These are phyloP conservation scores for Pollenia labialis DNA, from an alignment of 2,888 invertebrate species.

Conservation along the genomic window DNA sequence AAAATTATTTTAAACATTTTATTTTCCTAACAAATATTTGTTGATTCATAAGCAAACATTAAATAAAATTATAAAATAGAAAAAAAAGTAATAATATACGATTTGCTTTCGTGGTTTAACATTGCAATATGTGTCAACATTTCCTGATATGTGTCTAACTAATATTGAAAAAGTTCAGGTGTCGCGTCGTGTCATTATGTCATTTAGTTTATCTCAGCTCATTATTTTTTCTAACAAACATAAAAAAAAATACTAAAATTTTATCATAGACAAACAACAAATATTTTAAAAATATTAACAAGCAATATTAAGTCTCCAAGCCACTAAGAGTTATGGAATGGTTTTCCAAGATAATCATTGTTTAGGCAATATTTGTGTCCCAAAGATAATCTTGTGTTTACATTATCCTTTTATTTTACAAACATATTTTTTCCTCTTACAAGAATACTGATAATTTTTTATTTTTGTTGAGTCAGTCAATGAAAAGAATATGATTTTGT, in stretches of 20 bases:
- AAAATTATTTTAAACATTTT: neutral
- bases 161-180: conserved; percentile 30
- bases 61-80: neutral
- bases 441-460: conserved; percentile 17
- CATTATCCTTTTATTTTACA: conserved; percentile 60
- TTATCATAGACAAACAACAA: neutral
- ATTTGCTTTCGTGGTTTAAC: conserved; percentile 1
- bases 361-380: conserved; percentile 34
- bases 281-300: neutral
- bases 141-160: neutral
- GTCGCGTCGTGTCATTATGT: conserved; percentile 35
- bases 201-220: conserved; percentile 28
- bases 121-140: neutral
- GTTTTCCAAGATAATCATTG: conserved; percentile 23
- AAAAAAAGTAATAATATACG: neutral
- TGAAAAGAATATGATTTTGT: conserved; percentile 2
- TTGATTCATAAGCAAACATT: neutral
- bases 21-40: conserved; percentile 14
- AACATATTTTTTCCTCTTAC: neutral
- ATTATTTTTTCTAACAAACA: neutral
- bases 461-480: neutral
- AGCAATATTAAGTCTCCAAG: neutral
- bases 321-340: neutral
- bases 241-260: neutral
- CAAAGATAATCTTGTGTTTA: conserved; percentile 66